Evolutionary conservation across 2,113 vertebrate species (phyloP).

Genomic region (Antigone vipio): DNA sequence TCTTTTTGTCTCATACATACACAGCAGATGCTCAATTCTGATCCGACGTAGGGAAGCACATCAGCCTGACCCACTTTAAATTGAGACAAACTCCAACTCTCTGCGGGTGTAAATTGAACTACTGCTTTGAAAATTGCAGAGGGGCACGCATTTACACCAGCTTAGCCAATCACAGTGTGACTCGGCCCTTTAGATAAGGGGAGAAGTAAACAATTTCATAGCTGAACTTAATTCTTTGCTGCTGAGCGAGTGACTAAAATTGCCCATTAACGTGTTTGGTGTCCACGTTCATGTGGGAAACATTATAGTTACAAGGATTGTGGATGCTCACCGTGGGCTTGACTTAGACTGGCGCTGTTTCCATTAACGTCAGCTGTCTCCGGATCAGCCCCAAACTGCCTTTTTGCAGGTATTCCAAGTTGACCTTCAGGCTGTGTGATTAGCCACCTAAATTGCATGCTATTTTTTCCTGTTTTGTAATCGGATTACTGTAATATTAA

Average conservation of each 20-base stretch:
- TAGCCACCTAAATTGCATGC: not conserved
- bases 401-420: not conserved
- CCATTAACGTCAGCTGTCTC: not conserved
- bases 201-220: not conserved
- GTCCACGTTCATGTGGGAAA: not conserved
- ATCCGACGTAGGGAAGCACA: not conserved
- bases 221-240: not conserved
- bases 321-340: not conserved
- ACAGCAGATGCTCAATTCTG: not conserved
- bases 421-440: not conserved
- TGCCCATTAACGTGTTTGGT: rapidly evolving
- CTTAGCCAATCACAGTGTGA: not conserved
- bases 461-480: not conserved
- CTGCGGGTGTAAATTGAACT: not conserved
- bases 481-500: not conserved
- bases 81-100: not conserved
- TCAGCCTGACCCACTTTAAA: not conserved
- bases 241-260: not conserved
- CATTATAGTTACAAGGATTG: not conserved
- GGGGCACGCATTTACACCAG: not conserved
- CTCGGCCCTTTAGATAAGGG: not conserved
- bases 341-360: not conserved
- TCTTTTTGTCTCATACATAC: not conserved
- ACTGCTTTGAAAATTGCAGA: not conserved
- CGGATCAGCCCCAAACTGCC: not conserved